Evolutionary conservation across 2,113 vertebrate species (phyloP), one percentile per base, ranked within the genome.

Genomic region (Alectura lathami): DNA sequence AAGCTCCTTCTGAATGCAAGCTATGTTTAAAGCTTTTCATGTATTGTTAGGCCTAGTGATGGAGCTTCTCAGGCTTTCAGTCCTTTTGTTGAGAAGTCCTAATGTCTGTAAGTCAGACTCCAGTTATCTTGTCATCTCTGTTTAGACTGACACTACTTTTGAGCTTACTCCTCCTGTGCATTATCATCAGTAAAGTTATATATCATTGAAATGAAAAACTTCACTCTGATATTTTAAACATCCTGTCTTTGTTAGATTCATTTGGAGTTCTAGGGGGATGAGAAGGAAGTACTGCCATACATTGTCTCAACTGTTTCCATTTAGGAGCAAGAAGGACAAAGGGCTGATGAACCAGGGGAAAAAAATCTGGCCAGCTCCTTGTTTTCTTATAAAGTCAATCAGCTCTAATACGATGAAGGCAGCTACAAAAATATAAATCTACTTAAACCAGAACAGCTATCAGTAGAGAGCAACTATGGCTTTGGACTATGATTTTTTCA

Each of bases 201-300:
- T 14, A 53, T 73, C 36, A 69, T 9, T 22, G 24, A 92, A 94
- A 87, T 56, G 24, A 89, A 86, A 56, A 92, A 83, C 53, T 84
- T 87, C 34, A 73, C 9, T 47, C 40, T 32, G n/a, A 17, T 91
- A 10, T 53, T 84, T 83, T 93, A 89, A 96, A 94, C 83, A 83
- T 69, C 34, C 54, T 84, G 20, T 60, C 64, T 88, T 38, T 21
- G 18, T 75, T 80, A 77, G 91, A 95, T 91, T 93, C 93, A 89
- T 96, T 47, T 66, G 48, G 75, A 56, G 38, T 54, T 89, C 30
- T 62, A 89, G 84, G 3, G 94, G n/a, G 68, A 79, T 84, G 34
- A 72, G 63, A 67, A 81, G n/a, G 73, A 84, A 88, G 18, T 14
- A 50, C 32, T 22, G 21, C 16, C 43, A 34, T 60, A 34, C 6